Percentiles rank a stretch among this genome's conserved stretches.
Evolutionary conservation across 2,113 vertebrate genomes (phyloP).

Genomic region (Platysternon megacephalum): DNA sequence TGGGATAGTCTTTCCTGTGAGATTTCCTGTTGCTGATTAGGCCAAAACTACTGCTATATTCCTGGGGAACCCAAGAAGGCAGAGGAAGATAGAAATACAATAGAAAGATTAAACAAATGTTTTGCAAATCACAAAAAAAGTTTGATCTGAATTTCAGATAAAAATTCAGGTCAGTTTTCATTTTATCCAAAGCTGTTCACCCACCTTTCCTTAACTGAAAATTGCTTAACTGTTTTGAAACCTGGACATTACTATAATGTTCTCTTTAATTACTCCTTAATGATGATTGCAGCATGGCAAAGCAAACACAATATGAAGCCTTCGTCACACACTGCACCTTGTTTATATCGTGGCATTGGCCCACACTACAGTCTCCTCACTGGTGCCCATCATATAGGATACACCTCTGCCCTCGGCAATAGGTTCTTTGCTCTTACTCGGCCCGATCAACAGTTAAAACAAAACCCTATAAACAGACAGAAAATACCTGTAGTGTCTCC

Average conservation of each 20-base stretch:
- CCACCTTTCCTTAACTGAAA: neutral
- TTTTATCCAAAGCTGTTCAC: neutral
- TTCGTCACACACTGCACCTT: neutral
- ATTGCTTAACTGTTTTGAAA: neutral
- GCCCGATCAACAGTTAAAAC: neutral
- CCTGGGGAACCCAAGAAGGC: neutral
- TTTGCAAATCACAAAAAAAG: neutral
- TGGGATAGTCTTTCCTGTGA: neutral
- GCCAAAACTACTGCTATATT: neutral
- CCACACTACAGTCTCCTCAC: neutral
- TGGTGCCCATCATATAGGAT: neutral
- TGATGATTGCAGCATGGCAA: neutral
- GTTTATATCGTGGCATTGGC: neutral
- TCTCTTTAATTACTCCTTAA: neutral
- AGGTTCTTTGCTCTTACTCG: neutral
- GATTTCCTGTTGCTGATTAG: neutral
- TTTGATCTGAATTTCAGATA: neutral
- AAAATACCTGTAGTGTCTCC: conserved; percentile 82
- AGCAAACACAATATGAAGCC: neutral
- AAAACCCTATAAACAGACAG: neutral
- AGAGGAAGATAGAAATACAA: neutral
- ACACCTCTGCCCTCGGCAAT: neutral
- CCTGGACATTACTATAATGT: neutral
- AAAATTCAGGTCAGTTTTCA: neutral
- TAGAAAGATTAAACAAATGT: neutral